phyloP scores from a whole-genome alignment of 2,888 invertebrate genomes.

The Danaus chrysippus region DNA sequence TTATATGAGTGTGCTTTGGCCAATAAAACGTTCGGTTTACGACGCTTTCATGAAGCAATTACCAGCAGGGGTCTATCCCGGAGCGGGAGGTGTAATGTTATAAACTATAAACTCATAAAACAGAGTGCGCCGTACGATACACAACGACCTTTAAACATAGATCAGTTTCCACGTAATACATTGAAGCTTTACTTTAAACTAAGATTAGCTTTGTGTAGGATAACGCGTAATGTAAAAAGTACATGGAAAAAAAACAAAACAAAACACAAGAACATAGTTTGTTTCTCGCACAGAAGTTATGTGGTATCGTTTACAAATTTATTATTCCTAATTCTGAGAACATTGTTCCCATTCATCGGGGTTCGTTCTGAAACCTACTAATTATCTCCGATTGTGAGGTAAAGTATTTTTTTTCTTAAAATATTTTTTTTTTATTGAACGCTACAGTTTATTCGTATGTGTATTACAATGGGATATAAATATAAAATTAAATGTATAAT shows the following conservation, averaged over 20 bases:
- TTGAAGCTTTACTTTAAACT: conserved; percentile 14
- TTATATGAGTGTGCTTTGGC: conserved; percentile 46
- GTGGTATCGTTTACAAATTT: conserved; percentile 75
- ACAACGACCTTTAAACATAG: conserved; percentile 9
- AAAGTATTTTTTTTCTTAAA: conserved; percentile 46
- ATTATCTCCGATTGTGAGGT: conserved; percentile 64
- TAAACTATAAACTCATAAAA: conserved; percentile 76
- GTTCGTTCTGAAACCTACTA: conserved; percentile 55
- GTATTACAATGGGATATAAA: no score
- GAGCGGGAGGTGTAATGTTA: conserved; percentile 66
- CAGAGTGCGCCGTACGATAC: conserved; percentile 40
- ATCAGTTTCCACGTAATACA: conserved; percentile 29
- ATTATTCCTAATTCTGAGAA: conserved; percentile 67
- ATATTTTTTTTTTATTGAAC: neutral
- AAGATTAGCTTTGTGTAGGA: neutral
- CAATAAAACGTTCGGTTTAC: conserved; percentile 54
- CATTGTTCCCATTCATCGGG: conserved; percentile 58
- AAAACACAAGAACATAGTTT: conserved; percentile 32
- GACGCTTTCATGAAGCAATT: conserved; percentile 68
- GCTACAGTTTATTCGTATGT: no score
- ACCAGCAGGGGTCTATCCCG: conserved; percentile 61
- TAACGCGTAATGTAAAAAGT: conserved; percentile 37
- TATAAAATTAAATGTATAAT: neutral
- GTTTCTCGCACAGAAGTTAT: conserved; percentile 69
- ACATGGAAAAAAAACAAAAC: neutral